These are phyloP conservation scores for Triplophysa dalaica DNA, from an alignment of 2,113 vertebrate genomes.

Conservation along the genomic window DNA sequence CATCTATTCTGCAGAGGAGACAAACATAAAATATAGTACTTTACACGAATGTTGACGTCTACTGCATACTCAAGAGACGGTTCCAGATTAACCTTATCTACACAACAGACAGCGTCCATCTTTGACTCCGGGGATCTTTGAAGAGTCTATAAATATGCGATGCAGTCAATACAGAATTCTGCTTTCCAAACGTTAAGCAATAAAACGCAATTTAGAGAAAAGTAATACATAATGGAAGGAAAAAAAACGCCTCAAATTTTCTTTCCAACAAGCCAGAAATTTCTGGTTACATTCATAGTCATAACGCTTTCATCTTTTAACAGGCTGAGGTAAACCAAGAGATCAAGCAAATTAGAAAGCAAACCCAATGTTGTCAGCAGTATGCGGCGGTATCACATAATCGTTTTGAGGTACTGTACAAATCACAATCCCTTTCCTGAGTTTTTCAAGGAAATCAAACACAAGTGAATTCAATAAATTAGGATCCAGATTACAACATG, in stretches of 20 bases:
- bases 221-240: conserved; percentile 49
- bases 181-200: conserved; percentile 57
- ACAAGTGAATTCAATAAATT: conserved; percentile 86
- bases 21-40: conserved; percentile 43
- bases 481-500: conserved; percentile 89
- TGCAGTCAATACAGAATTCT: conserved; percentile 52
- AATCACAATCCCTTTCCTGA: conserved; percentile 98
- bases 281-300: conserved; percentile 92
- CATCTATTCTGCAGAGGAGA: conserved; percentile 44
- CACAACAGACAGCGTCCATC: conserved; percentile 36
- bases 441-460: conserved; percentile 89
- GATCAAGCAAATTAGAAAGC: conserved; percentile 87
- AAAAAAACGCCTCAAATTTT: conserved; percentile 56
- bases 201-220: conserved; percentile 40
- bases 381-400: conserved; percentile 92
- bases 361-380: conserved; percentile 87
- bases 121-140: conserved; percentile 18
- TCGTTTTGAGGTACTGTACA: conserved; percentile 97
- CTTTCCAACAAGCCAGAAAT: conserved; percentile 79
- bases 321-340: conserved; percentile 90
- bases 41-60: conserved; percentile 42
- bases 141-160: conserved; percentile 39
- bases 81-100: conserved; percentile 33
- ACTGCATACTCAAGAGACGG: conserved; percentile 45
- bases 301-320: conserved; percentile 84